Evolutionary conservation across 1,140 invertebrate species (phyloP), one percentile per base, ranked within the genome.

Genomic region (Drosophila obscura): DNA sequence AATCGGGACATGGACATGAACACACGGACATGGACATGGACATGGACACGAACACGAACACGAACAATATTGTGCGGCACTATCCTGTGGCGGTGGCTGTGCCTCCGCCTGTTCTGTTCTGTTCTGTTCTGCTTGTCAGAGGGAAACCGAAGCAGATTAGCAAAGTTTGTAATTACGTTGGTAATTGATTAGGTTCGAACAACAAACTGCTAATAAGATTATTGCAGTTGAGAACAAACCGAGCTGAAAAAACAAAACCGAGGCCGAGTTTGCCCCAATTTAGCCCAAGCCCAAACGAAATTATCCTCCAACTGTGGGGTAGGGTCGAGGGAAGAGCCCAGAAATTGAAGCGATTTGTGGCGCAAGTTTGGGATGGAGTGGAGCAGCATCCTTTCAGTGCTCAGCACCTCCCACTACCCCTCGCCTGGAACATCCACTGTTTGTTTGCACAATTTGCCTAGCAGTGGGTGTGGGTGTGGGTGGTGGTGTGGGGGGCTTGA

Each of bases 141-240:
- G 49, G 59, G 41, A 64, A 73, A 73, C 53, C 81, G 77, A 91
- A 81, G 80, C 81, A 89, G 90, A 91, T 91, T 91, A 91, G 87
- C 72, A 91, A 91, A 91, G 90, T 91, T 91, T 89, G 90, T 91
- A 91, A 91, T 91, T 91, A 91, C 88, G 90, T 91, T 89, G 90
- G 90, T 91, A 91, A 91, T 91, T 91, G 90, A 91, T 91, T 91
- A 91, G 90, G 90, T 91, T 91, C 90, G 90, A 91, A 91, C 90
- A 91, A 91, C 90, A 89, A 90, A 91, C 88, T 91, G 82, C 80
- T 91, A 91, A 91, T 91, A 91, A 91, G 90, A 91, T 91, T 91
- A 91, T 91, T 91, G 90, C 82, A 91, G 89, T 75, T 76, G 87
- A 83, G 78, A 71, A 68, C 77, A 85, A 89, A 84, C 80, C 84